Evolutionary conservation across 2,888 invertebrate species (phyloP).

Genomic region (Clanis bilineata): DNA sequence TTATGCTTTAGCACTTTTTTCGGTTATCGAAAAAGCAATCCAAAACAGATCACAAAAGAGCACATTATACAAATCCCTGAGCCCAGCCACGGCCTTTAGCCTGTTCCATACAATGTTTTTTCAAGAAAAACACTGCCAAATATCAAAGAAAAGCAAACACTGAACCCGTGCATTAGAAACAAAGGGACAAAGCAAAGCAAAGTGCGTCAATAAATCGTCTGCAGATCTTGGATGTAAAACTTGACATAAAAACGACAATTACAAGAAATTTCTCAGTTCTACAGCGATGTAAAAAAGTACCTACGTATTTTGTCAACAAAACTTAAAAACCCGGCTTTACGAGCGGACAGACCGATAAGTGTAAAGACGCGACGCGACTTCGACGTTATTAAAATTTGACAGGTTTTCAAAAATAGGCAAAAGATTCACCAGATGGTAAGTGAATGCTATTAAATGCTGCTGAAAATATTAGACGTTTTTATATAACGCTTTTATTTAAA

Average conservation of each 20-base stretch:
- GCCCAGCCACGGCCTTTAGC: too few species aligned
- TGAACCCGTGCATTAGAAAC: background rate
- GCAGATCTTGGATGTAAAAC: background rate
- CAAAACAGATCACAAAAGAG: too few species aligned
- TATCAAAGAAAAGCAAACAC: constrained; percentile 2
- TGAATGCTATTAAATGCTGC: too few species aligned
- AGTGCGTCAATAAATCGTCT: background rate
- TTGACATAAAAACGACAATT: constrained; percentile 15
- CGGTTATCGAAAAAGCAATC: too few species aligned
- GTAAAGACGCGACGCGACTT: background rate
- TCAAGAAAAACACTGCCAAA: background rate
- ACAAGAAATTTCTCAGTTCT: constrained; percentile 22
- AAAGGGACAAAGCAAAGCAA: background rate
- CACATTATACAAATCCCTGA: too few species aligned
- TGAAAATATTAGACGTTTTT: too few species aligned
- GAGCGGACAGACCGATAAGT: background rate
- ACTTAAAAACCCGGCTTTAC: constrained; percentile 35
- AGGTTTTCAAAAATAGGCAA: too few species aligned
- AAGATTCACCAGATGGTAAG: too few species aligned
- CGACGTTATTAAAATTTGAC: too few species aligned
- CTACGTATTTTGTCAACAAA: constrained; percentile 51
- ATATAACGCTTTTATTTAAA: too few species aligned
- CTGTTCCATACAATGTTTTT: background rate
- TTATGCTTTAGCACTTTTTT: too few species aligned
- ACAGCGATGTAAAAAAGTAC: constrained; percentile 33